These are phyloP conservation scores for Blastobasis adustella DNA, from an alignment of 2,888 invertebrate genomes.

Conservation along the genomic window DNA sequence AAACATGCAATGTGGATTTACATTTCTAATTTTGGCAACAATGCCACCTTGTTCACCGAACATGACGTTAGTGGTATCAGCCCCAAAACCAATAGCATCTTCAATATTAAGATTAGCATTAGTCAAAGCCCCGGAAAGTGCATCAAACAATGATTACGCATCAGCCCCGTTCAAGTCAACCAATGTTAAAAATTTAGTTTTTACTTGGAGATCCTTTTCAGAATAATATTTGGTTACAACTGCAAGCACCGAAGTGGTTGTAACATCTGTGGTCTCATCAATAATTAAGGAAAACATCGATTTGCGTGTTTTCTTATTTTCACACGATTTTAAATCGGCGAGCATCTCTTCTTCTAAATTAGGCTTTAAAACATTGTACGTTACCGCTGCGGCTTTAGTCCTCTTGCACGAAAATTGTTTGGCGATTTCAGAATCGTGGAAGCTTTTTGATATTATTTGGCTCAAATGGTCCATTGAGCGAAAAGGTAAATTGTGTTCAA, in stretches of 20 bases:
- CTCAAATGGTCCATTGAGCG: slow-evolving; percentile 9
- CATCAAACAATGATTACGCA: slow-evolving; percentile 8
- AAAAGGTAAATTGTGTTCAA: slow-evolving; percentile 9
- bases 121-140: slow-evolving; percentile 5
- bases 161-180: slow-evolving; percentile 8
- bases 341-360: slow-evolving; percentile 11
- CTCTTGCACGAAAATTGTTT: slow-evolving; percentile 7
- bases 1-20: slow-evolving; percentile 5
- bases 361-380: slow-evolving; percentile 11
- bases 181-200: slow-evolving; percentile 12
- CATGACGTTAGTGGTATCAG: slow-evolving; percentile 15
- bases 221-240: slow-evolving; percentile 12
- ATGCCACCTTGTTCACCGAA: slow-evolving; percentile 10
- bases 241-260: slow-evolving; percentile 8
- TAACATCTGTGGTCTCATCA: slow-evolving; percentile 11
- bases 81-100: slow-evolving; percentile 2
- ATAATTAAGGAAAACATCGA: slow-evolving; percentile 9
- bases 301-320: slow-evolving; percentile 6
- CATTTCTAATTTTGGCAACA: slow-evolving; percentile 5
- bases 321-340: slow-evolving; percentile 9
- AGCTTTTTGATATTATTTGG: slow-evolving; percentile 6
- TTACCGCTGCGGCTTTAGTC: slow-evolving; percentile 10
- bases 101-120: slow-evolving; percentile 4
- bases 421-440: slow-evolving; percentile 7
- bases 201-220: slow-evolving; percentile 8